phyloP scores from a whole-genome alignment of 1,140 invertebrate species.

The Papilio glaucus region DNA sequence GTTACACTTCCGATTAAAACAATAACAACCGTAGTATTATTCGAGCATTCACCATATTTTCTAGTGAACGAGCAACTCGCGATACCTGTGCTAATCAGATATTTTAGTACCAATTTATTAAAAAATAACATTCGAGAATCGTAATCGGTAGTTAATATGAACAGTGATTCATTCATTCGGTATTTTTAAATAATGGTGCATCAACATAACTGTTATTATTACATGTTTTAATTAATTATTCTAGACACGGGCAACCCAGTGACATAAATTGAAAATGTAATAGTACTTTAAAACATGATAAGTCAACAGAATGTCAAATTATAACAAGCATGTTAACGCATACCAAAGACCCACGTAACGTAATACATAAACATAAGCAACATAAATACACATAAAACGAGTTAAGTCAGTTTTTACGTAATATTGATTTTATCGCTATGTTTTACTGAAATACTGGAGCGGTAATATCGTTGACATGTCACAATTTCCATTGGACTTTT shows the following conservation, averaged over 20 bases:
- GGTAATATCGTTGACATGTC: background rate
- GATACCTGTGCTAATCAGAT: background rate
- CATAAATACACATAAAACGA: background rate
- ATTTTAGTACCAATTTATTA: background rate
- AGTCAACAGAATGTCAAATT: too few species aligned
- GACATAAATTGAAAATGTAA: too few species aligned
- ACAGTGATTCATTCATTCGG: too few species aligned
- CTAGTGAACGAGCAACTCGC: background rate
- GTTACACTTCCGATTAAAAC: background rate
- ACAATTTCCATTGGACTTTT: background rate
- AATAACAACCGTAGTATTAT: background rate
- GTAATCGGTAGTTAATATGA: too few species aligned
- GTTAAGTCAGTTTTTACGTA: background rate
- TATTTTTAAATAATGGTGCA: too few species aligned
- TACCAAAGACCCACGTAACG: background rate
- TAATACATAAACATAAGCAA: constrained; percentile 1
- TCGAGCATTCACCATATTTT: background rate
- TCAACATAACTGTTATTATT: too few species aligned
- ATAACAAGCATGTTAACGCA: background rate
- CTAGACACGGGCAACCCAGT: too few species aligned
- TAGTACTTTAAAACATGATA: too few species aligned
- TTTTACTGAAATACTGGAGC: background rate
- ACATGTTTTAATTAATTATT: too few species aligned
- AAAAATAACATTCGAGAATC: too few species aligned
- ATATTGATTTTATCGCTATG: background rate